Evolutionary conservation across 92 coral and sea anemone genomes (phyloP).

Genomic region (Epizoanthus scotinus): DNA sequence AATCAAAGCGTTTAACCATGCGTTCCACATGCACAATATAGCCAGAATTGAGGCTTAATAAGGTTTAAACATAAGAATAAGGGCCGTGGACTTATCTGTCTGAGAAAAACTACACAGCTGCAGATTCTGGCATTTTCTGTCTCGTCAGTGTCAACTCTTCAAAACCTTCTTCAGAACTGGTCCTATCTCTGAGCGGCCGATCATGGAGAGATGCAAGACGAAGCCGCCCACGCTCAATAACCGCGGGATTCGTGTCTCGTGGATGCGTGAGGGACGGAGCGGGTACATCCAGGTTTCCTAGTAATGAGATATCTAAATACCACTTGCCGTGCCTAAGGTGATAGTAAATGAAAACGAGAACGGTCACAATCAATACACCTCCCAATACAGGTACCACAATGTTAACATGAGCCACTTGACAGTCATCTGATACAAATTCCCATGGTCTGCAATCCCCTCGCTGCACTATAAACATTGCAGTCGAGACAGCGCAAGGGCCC

Average conservation of each 20-base stretch:
- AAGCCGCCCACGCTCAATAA: conserved; percentile 41
- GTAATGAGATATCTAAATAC: conserved; percentile 58
- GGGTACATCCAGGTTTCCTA: conserved; percentile 55
- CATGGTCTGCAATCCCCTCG: conserved; percentile 48
- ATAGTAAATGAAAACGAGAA: conserved; percentile 68
- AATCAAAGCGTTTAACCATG: too few relatives aligned
- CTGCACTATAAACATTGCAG: conserved; percentile 57
- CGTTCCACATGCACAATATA: too few relatives aligned
- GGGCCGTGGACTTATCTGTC: too few relatives aligned
- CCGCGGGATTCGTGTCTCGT: conserved; percentile 28
- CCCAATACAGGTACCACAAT: conserved; percentile 68
- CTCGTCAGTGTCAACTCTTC: conserved; percentile 34
- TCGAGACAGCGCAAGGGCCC: conserved; percentile 80
- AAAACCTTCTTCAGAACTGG: conserved; percentile 9
- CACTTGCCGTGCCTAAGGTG: conserved; percentile 83
- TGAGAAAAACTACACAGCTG: too few relatives aligned
- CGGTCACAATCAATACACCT: conserved; percentile 48
- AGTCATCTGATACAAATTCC: conserved; percentile 61
- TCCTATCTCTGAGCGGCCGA: conserved; percentile 1
- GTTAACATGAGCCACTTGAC: conserved; percentile 75
- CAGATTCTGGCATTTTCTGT: neutral
- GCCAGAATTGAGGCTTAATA: too few relatives aligned
- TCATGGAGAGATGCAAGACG: conserved; percentile 26
- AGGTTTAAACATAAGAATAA: too few relatives aligned
- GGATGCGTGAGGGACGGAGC: conserved; percentile 53